These are phyloP conservation scores for Hybognathus amarus DNA, from an alignment of 2,797 vertebrate species.

Conservation along the genomic window DNA sequence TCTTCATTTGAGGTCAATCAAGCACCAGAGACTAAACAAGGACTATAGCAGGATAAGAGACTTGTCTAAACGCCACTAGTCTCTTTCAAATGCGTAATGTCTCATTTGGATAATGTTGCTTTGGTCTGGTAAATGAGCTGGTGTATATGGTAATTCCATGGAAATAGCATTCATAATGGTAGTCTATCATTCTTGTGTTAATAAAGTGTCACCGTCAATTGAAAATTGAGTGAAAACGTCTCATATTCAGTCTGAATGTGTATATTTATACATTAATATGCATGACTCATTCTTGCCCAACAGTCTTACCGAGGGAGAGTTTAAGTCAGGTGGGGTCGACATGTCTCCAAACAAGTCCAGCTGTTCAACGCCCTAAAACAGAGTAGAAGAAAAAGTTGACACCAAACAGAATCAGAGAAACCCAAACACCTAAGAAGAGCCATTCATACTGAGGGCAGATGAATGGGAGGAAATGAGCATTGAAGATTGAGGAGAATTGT, in stretches of 20 bases:
- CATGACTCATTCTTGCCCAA: constrained; percentile 5
- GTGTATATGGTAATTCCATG: not conserved
- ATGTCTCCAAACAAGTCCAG: constrained; percentile 96
- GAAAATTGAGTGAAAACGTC: not conserved
- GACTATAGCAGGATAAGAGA: constrained; percentile 40
- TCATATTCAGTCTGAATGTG: not conserved
- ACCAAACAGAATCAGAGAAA: constrained; percentile 12
- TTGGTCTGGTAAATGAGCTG: constrained; percentile 17
- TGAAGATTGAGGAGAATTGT: constrained; percentile 29
- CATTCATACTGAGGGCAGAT: constrained; percentile 13
- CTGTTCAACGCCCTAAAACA: constrained; percentile 86
- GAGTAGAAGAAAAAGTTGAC: constrained; percentile 37
- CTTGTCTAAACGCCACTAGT: constrained; percentile 7
- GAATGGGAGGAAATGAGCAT: constrained; percentile 33
- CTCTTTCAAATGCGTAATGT: constrained; percentile 1
- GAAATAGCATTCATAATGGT: constrained; percentile 1
- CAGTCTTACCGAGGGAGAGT: constrained; percentile 85
- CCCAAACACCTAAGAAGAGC: constrained; percentile 37
- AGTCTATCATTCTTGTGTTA: constrained; percentile 10
- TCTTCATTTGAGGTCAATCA: constrained; percentile 48
- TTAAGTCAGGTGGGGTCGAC: constrained; percentile 95
- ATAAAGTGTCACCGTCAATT: not conserved
- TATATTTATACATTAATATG: not conserved
- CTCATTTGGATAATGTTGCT: constrained; percentile 1
- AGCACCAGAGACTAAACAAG: constrained; percentile 44